These are phyloP conservation scores for Theocolax elegans DNA, from an alignment of 1,140 invertebrate species.

Conservation along the genomic window DNA sequence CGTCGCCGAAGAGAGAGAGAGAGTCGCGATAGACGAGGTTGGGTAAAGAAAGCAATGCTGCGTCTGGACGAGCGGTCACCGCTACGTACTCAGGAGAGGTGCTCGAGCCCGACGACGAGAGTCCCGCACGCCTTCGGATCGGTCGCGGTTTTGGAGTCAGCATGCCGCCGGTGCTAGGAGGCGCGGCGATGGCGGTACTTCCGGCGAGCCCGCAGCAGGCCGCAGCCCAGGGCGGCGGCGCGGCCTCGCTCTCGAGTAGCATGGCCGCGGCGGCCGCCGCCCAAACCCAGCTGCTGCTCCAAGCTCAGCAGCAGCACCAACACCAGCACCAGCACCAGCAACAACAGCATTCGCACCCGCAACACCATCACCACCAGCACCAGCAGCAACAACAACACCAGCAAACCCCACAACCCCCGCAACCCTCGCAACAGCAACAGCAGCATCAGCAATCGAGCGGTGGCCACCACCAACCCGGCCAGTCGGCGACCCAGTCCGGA, in stretches of 20 bases:
- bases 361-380: background rate
- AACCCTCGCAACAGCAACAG: slow-evolving; percentile 49
- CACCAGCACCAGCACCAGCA: slow-evolving; percentile 34
- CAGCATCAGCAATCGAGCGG: background rate
- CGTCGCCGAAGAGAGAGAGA: too few species aligned
- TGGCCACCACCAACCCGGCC: too few species aligned
- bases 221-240: slow-evolving; percentile 54
- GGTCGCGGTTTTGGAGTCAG: background rate
- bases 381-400: background rate
- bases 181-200: slow-evolving; percentile 67
- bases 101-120: too few species aligned
- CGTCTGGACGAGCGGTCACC: too few species aligned
- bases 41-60: too few species aligned
- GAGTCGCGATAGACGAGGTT: too few species aligned
- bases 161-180: slow-evolving; percentile 67
- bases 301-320: background rate
- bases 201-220: slow-evolving; percentile 67
- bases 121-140: too few species aligned
- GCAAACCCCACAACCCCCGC: slow-evolving; percentile 22
- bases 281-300: slow-evolving; percentile 43
- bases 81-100: too few species aligned
- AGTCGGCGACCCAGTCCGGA: too few species aligned
- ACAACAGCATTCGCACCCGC: background rate
- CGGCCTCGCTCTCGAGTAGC: slow-evolving; percentile 57
- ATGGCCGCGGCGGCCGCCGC: slow-evolving; percentile 46